Percentiles rank a stretch among this genome's conserved stretches.
These are phyloP conservation scores for Lordiphosa andalusiaca DNA, from an alignment of 2,888 invertebrate genomes.

Conservation along the genomic window DNA sequence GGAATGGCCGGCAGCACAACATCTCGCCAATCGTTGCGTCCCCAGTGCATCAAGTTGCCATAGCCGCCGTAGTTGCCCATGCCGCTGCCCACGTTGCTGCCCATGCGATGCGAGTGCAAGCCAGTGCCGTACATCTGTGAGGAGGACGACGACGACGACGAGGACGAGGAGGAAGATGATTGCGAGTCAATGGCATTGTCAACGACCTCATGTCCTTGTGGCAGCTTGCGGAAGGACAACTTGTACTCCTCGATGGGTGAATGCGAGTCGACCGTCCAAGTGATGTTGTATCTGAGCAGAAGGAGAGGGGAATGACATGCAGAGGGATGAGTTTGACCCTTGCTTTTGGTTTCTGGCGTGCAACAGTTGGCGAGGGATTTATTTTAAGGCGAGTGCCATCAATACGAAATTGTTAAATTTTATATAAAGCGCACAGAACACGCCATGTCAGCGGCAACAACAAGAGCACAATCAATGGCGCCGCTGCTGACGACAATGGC, in stretches of 20 bases:
- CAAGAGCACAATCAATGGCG: constrained; percentile 63
- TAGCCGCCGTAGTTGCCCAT: constrained; percentile 72
- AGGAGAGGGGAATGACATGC: constrained; percentile 8
- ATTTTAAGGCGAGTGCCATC: constrained; percentile 52
- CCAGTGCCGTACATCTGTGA: constrained; percentile 72
- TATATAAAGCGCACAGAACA: constrained; percentile 45
- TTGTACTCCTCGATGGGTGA: constrained; percentile 86
- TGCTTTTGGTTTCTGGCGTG: constrained; percentile 40
- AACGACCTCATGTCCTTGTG: constrained; percentile 82
- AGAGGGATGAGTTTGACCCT: constrained; percentile 5
- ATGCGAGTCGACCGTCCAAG: constrained; percentile 85
- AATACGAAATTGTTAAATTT: constrained; percentile 71
- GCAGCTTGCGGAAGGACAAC: constrained; percentile 84
- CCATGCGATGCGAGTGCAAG: constrained; percentile 77
- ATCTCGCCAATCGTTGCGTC: constrained; percentile 82
- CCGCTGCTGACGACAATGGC: constrained; percentile 42
- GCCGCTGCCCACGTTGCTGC: constrained; percentile 43
- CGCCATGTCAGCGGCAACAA: constrained; percentile 32
- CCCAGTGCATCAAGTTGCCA: constrained; percentile 79
- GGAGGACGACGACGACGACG: constrained; percentile 44
- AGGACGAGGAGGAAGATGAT: constrained; percentile 69
- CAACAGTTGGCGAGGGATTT: constrained; percentile 65
- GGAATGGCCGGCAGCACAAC: constrained; percentile 83
- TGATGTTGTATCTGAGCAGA: constrained; percentile 83
- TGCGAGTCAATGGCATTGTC: constrained; percentile 80